Evolutionary conservation across 1,140 invertebrate species (phyloP), one percentile per base, ranked within the genome.

Genomic region (Tetraneura akinire): DNA sequence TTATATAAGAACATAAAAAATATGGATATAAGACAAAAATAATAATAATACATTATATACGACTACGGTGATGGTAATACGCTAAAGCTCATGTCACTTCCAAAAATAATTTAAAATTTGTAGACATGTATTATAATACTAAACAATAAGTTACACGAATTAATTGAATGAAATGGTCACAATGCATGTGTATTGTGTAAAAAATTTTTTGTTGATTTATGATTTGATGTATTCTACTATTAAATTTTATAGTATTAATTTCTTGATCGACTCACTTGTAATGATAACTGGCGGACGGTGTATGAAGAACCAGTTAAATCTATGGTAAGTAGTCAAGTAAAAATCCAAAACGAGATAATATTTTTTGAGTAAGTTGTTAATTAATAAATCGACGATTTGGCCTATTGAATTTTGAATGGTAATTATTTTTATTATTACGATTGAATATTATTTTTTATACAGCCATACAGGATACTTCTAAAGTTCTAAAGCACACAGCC

Each of bases 221-320:
- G 8, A 8, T 37, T 37, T 37, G 32, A 37, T 37, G 8, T 3
- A 37, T 37, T 37, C n/a, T n/a, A 37, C 8, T 37, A 37, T 8
- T 37, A 4, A 37, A 37, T 37, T 53, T 18, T 53, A n/a, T 3
- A 3, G n/a, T 14, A 37, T 37, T n/a, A n/a, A n/a, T 37, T 37
- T 37, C 8, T 49, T 51, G 26, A 49, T 29, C 8, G 0, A 51
- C 68, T 71, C 47, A 71, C 68, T 71, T 71, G 68, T 49, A 71
- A 51, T 23, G 3, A 71, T 51, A 29, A 23, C 9, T 16, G 47
- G 68, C 9, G 23, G 68, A 71, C 51, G 68, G 45, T 51, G 68
- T 51, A 71, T 45, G 68, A 51, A 71, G 68, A 51, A 71, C 68
- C 45, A 71, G 26, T 71, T 10, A 26, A 71, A 71, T 49, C 4